Base-by-base conservation (phyloP, 2,888 invertebrate genomes). In the Aleiodes testaceus region DNA sequence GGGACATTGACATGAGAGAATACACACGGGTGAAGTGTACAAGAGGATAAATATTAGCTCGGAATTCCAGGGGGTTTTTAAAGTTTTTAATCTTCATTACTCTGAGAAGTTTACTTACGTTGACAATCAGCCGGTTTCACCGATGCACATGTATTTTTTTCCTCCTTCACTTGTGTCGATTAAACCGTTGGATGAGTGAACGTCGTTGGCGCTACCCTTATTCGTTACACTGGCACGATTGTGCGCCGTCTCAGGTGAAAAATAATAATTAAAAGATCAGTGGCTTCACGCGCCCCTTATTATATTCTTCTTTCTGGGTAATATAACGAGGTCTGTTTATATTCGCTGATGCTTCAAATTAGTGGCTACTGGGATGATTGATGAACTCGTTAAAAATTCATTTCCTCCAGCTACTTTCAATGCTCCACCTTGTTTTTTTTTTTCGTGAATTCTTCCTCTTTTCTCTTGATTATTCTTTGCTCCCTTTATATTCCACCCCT, bases 401-500 rank as follows among this genome's bases (percentile, higher is more conserved):
- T 12, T n/a, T 36, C 11, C 55, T 30, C 3, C 55, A 36, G 6
- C 11, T 55, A 26, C 36, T 14, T 18, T 42, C 5, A 14, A 59
- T 18, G 1, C n/a, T 59, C 18, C 36, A 3, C 22, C 53, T 30
- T 12, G n/a, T 18, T 36, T 59, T 59, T 36, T 42, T 59, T 30
- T 36, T 55, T 30, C 7, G 1, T 6, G 18, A 18, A 18, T 42
- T 59, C 11, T 42, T 26, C 5, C 20, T 26, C 18, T 36, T 59
- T 18, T 59, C 16, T 26, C 42, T 18, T 6, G 11, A 30, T 59
- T 59, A 16, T 4, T 18, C 30, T 44, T 42, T 36, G 22, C 44
- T 61, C 61, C 59, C 45, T 55, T 47, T n/a, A 66, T 55, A 61
- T 66, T 71, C 55, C 66, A 66, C 61, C 66, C 71, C 66, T 45